Percentiles rank a stretch among this genome's conserved stretches.
Evolutionary conservation across 2,888 invertebrate genomes (phyloP).

Genomic region (Ramazzottius varieornatus): DNA sequence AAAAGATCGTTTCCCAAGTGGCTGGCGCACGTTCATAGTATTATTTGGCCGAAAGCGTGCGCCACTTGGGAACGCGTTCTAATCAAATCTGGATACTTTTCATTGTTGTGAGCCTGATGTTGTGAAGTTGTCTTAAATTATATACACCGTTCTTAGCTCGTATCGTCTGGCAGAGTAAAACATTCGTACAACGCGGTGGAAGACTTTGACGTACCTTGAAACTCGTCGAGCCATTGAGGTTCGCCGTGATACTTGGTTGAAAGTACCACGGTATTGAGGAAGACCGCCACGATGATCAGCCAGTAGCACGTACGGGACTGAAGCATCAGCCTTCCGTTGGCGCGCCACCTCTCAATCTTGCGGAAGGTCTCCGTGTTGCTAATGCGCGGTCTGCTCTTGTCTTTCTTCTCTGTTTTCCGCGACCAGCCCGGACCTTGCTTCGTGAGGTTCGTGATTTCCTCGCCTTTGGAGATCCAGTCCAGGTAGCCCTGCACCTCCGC

Average conservation of each 20-base stretch:
- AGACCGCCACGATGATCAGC: slow-evolving; percentile 90
- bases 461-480: slow-evolving; percentile 69
- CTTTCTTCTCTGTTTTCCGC: background rate
- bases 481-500: slow-evolving; percentile 89
- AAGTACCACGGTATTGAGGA: slow-evolving; percentile 82
- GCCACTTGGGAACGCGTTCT: too few relatives aligned
- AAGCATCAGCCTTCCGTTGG: slow-evolving; percentile 71
- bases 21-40: too few relatives aligned
- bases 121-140: too few relatives aligned
- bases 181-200: too few relatives aligned
- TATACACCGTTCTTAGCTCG: too few relatives aligned
- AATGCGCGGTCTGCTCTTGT: background rate
- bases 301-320: slow-evolving; percentile 97
- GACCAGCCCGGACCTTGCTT: background rate
- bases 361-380: background rate
- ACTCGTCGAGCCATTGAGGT: slow-evolving; percentile 70
- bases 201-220: slow-evolving; percentile 47
- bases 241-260: slow-evolving; percentile 92
- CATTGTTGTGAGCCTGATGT: too few relatives aligned
- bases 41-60: too few relatives aligned
- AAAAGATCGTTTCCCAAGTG: too few relatives aligned
- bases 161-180: too few relatives aligned
- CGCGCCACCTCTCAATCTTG: slow-evolving; percentile 25
- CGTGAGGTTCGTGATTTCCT: background rate
- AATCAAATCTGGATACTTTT: too few relatives aligned